These are phyloP conservation scores for Tadarida brasiliensis DNA, from an alignment of 2,797 vertebrate species.

Conservation along the genomic window DNA sequence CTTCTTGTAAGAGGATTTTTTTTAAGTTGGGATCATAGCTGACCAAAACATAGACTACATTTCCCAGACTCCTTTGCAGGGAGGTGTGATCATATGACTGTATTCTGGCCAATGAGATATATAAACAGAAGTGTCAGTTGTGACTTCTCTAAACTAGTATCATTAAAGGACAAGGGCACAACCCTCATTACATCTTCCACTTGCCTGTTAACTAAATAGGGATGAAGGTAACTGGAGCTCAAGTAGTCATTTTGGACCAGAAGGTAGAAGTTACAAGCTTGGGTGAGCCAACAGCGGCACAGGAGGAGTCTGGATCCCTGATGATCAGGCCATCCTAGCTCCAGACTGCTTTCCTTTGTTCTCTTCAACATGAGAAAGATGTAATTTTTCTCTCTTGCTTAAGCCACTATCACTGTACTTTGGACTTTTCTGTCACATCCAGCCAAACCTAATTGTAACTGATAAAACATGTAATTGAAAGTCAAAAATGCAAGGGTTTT, in stretches of 20 bases:
- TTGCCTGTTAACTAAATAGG: neutral
- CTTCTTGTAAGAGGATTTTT: neutral
- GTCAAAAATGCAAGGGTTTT: neutral
- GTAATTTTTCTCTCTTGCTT: neutral
- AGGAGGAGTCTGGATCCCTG: neutral
- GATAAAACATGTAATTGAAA: neutral
- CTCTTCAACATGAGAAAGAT: neutral
- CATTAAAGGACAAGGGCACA: neutral
- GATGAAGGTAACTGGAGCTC: neutral
- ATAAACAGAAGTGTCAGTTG: neutral
- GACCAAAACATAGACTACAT: neutral
- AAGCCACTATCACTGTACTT: constrained; percentile 15
- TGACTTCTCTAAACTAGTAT: neutral
- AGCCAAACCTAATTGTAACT: neutral
- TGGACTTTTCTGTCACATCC: neutral
- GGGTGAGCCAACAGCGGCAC: neutral
- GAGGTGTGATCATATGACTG: no score
- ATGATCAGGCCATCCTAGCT: neutral
- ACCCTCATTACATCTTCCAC: neutral
- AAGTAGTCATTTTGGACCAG: neutral
- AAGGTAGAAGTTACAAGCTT: neutral
- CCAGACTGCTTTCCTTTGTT: neutral
- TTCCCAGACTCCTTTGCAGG: neutral
- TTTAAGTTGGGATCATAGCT: neutral
- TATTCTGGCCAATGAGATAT: neutral